Evolutionary conservation across 2,888 invertebrate genomes (phyloP).

Genomic region (Diplazon laetatorius): DNA sequence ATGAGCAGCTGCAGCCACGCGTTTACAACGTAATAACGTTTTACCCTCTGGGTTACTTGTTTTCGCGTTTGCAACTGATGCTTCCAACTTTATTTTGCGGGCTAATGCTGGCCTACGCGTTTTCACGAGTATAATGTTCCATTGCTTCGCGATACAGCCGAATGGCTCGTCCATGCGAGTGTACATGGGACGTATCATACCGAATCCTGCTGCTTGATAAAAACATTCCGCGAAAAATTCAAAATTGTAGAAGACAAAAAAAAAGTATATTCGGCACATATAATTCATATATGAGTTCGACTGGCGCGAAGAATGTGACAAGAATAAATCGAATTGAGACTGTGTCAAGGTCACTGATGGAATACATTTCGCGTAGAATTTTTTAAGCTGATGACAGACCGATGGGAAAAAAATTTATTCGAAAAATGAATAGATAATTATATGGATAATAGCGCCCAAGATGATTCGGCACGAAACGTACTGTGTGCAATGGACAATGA

Average conservation of each 20-base stretch:
- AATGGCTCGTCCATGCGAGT: background rate
- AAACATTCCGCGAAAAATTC: background rate
- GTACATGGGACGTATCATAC: background rate
- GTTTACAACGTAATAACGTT: slow-evolving; percentile 19
- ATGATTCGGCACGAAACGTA: too few species aligned
- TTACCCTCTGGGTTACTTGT: slow-evolving; percentile 10
- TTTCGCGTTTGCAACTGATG: slow-evolving; percentile 6
- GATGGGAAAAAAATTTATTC: too few species aligned
- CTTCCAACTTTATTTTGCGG: slow-evolving; percentile 24
- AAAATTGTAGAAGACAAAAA: too few species aligned
- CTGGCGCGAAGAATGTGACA: too few species aligned
- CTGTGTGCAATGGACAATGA: too few species aligned
- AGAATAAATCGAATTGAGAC: too few species aligned
- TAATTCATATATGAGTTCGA: background rate
- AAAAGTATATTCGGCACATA: too few species aligned
- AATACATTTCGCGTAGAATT: too few species aligned
- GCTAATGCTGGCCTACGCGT: slow-evolving; percentile 3
- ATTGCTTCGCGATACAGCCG: background rate
- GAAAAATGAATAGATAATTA: too few species aligned
- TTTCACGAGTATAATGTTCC: slow-evolving; percentile 7
- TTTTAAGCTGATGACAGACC: too few species aligned
- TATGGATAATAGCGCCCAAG: too few species aligned
- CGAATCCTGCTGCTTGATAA: background rate
- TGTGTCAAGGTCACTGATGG: too few species aligned
- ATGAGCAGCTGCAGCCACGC: slow-evolving; percentile 27